phyloP scores from a whole-genome alignment of 2,797 vertebrate species.

The Cynopterus sphinx region DNA sequence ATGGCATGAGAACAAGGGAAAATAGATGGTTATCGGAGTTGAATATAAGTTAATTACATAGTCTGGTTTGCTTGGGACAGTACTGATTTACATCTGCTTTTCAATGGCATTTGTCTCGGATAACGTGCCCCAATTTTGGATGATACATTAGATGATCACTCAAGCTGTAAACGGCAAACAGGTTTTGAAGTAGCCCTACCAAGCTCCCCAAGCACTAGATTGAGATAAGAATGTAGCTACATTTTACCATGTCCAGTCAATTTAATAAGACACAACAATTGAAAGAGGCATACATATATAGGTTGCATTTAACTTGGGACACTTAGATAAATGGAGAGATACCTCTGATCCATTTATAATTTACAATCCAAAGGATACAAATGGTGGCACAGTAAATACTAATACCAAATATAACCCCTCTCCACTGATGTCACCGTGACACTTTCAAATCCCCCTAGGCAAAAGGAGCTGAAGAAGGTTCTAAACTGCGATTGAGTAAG shows the following conservation, averaged over 20 bases:
- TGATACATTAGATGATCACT: background rate
- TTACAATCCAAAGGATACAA: background rate
- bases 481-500: background rate
- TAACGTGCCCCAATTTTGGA: background rate
- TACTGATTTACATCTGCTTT: slow-evolving; percentile 21
- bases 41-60: background rate
- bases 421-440: background rate
- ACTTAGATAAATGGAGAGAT: background rate
- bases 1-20: background rate
- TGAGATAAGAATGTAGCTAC: background rate
- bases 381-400: background rate
- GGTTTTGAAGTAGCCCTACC: background rate
- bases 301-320: background rate
- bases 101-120: background rate
- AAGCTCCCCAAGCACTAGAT: background rate
- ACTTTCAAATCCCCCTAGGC: background rate
- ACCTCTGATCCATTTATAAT: background rate
- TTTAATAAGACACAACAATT: background rate
- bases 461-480: background rate
- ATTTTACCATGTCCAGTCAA: background rate
- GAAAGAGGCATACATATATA: background rate
- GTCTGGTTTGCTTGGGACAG: background rate
- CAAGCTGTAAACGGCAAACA: background rate
- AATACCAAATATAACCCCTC: background rate
- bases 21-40: background rate